Evolutionary conservation across 2,888 invertebrate genomes (phyloP).

Genomic region (Oscheius sp.): DNA sequence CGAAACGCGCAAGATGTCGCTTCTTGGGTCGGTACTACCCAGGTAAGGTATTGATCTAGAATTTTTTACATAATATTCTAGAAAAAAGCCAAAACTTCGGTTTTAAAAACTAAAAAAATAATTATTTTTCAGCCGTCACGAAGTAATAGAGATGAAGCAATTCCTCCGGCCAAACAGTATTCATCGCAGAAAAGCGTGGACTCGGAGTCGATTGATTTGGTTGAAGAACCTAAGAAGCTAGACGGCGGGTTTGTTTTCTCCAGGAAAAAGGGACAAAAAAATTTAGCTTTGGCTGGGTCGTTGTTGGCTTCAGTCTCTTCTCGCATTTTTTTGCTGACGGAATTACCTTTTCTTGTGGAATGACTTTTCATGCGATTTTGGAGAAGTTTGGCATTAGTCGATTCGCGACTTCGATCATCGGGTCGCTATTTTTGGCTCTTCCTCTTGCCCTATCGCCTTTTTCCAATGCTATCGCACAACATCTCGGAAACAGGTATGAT

Average conservation of each 20-base stretch:
- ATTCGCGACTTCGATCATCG: slow-evolving; percentile 88
- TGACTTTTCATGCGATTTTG: slow-evolving; percentile 85
- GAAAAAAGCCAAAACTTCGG: too few relatives aligned
- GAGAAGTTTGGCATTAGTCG: slow-evolving; percentile 85
- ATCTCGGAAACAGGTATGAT: slow-evolving; percentile 41
- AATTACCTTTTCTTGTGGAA: slow-evolving; percentile 89
- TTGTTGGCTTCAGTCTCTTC: slow-evolving; percentile 87
- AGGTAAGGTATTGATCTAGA: neutral
- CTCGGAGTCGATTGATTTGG: neutral
- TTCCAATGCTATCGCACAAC: slow-evolving; percentile 44
- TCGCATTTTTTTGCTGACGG: slow-evolving; percentile 91
- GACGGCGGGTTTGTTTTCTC: slow-evolving; percentile 26
- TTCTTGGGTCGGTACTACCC: slow-evolving; percentile 4
- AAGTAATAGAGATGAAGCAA: neutral
- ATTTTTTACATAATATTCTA: neutral
- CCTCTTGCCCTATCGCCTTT: slow-evolving; percentile 84
- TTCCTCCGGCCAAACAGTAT: neutral
- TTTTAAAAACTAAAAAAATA: too few relatives aligned
- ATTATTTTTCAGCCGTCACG: slow-evolving; percentile 2
- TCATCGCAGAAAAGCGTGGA: neutral
- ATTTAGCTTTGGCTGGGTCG: slow-evolving; percentile 78
- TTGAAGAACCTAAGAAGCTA: slow-evolving; percentile 26
- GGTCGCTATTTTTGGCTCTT: slow-evolving; percentile 88
- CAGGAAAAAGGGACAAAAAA: neutral
- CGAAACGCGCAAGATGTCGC: slow-evolving; percentile 1